A percentile compares a stretch with the other conserved stretches of the same genome.
phyloP scores from a whole-genome alignment of 1,140 invertebrate genomes.

The Prorops nasuta region DNA sequence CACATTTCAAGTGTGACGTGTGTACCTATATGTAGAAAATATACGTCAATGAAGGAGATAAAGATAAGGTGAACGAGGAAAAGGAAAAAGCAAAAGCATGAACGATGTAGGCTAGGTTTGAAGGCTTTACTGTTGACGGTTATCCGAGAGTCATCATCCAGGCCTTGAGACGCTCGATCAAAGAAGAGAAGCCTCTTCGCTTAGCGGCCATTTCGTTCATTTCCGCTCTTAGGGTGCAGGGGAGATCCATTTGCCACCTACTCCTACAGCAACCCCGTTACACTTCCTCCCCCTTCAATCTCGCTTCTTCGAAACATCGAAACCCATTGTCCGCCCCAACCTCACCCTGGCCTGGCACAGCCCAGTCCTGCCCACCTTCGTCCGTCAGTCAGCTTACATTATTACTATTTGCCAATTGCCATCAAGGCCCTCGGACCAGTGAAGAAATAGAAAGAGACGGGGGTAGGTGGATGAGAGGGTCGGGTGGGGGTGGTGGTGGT shows the following conservation, averaged over 20 bases:
- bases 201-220: slow-evolving; percentile 56
- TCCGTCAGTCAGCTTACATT: slow-evolving; percentile 47
- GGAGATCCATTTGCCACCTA: slow-evolving; percentile 50
- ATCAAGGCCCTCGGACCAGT: too few relatives aligned
- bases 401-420: too few relatives aligned
- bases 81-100: too few relatives aligned
- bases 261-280: too few relatives aligned
- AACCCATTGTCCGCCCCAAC: slow-evolving; percentile 41
- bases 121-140: too few relatives aligned
- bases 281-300: slow-evolving; percentile 26
- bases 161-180: slow-evolving; percentile 33
- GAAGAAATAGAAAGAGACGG: too few relatives aligned
- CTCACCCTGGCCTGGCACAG: slow-evolving; percentile 27
- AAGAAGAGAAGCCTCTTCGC: slow-evolving; percentile 50
- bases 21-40: too few relatives aligned
- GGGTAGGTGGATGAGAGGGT: too few relatives aligned
- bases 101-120: too few relatives aligned
- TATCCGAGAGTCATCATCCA: slow-evolving; percentile 24
- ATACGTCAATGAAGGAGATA: too few relatives aligned
- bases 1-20: too few relatives aligned
- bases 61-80: too few relatives aligned
- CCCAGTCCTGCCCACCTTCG: slow-evolving; percentile 31
- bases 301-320: slow-evolving; percentile 41
- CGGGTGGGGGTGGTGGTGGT: slow-evolving; percentile 4
- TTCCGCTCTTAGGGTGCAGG: slow-evolving; percentile 43